These are phyloP conservation scores for Lacerta bilineata DNA, from an alignment of 2,797 vertebrate species.

Conservation along the genomic window DNA sequence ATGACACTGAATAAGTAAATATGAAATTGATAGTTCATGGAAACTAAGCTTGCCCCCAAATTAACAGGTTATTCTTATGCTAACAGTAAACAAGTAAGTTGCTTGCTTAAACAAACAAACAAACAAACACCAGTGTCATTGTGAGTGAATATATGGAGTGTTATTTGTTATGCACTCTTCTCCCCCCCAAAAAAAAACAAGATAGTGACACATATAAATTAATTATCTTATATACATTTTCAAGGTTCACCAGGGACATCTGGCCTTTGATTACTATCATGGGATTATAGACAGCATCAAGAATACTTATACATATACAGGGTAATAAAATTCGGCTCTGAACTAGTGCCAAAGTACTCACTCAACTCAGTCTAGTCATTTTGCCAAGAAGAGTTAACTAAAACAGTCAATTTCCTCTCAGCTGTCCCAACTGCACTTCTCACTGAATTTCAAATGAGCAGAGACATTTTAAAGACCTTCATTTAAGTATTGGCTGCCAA, in stretches of 20 bases:
- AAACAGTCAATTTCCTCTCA: slow-evolving; percentile 41
- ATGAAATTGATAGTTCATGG: background rate
- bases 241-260: slow-evolving; percentile 71
- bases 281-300: slow-evolving; percentile 70
- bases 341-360: slow-evolving; percentile 70
- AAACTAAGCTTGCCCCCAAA: background rate
- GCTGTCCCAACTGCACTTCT: slow-evolving; percentile 30
- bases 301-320: slow-evolving; percentile 66
- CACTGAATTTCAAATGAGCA: slow-evolving; percentile 50
- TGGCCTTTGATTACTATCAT: slow-evolving; percentile 73
- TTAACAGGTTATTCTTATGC: background rate
- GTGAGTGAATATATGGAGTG: slow-evolving; percentile 34
- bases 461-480: slow-evolving; percentile 37
- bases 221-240: slow-evolving; percentile 70
- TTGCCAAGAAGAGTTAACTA: slow-evolving; percentile 56
- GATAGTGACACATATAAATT: slow-evolving; percentile 63
- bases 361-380: slow-evolving; percentile 45
- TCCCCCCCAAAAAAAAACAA: slow-evolving; percentile 43
- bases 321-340: slow-evolving; percentile 68
- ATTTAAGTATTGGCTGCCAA: slow-evolving; percentile 42
- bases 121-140: background rate
- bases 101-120: too few species aligned
- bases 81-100: background rate
- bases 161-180: slow-evolving; percentile 39
- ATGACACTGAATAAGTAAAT: background rate